Percentiles rank a stretch among this genome's conserved stretches.
These are phyloP conservation scores for Tyrophagus putrescentiae DNA, from an alignment of 1,140 invertebrate species.

Conservation along the genomic window DNA sequence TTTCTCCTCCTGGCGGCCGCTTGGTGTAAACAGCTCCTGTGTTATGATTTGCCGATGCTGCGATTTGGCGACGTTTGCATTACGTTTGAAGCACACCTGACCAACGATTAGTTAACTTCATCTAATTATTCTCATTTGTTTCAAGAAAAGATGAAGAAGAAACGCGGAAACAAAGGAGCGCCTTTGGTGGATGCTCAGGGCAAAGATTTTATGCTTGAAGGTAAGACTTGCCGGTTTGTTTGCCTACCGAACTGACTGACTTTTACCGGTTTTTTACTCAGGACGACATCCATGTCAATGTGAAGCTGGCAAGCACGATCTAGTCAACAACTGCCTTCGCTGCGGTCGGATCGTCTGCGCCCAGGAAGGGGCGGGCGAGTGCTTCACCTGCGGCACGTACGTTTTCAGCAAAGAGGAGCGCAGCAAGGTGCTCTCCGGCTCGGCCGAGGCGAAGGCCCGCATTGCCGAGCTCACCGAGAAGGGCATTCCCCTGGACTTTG, in stretches of 20 bases:
- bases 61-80: too few relatives aligned
- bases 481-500: background rate
- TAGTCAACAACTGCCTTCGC: slow-evolving; percentile 82
- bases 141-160: background rate
- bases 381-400: slow-evolving; percentile 71
- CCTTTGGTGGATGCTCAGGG: background rate
- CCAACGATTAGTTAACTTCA: background rate
- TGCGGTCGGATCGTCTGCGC: slow-evolving; percentile 89
- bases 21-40: too few relatives aligned
- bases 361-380: slow-evolving; percentile 91
- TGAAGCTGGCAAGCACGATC: slow-evolving; percentile 69
- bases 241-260: background rate
- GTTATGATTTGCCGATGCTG: too few relatives aligned
- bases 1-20: too few relatives aligned
- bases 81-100: too few relatives aligned
- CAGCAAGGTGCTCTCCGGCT: slow-evolving; percentile 20
- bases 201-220: slow-evolving; percentile 14
- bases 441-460: slow-evolving; percentile 3
- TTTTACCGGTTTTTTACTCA: slow-evolving; percentile 25
- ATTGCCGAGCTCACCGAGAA: background rate
- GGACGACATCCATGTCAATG: slow-evolving; percentile 77
- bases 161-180: background rate
- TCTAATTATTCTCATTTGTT: background rate
- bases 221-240: background rate
- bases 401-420: slow-evolving; percentile 37